Conservation (phyloP, 2,888 invertebrate species). For the Mycalesis mineus region DNA sequence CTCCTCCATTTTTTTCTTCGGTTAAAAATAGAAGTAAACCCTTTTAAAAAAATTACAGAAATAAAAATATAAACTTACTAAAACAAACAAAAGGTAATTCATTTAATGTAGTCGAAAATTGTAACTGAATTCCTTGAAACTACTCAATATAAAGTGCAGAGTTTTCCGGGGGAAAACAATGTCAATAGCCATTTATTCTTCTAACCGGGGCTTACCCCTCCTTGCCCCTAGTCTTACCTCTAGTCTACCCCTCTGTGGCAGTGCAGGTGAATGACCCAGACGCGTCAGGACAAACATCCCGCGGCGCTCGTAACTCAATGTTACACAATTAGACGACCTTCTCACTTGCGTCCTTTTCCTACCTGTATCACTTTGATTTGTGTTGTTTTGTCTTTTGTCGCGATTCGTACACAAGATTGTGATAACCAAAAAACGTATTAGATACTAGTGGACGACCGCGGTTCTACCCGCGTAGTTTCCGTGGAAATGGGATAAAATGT, state of each 20-base stretch:
- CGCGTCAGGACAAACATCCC: conserved; percentile 25
- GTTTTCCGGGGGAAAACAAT: conserved; percentile 9
- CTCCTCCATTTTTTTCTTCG: too few relatives aligned
- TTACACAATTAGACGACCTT: conserved; percentile 17
- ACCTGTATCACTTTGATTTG: neutral
- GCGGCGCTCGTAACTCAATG: conserved; percentile 22
- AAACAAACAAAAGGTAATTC: too few relatives aligned
- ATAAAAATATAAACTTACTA: too few relatives aligned
- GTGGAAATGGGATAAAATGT: too few relatives aligned
- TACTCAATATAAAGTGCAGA: neutral
- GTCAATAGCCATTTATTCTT: conserved; percentile 6
- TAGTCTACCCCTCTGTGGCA: neutral
- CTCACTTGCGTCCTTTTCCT: neutral
- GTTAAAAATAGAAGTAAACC: too few relatives aligned
- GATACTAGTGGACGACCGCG: too few relatives aligned
- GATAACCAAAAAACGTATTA: too few relatives aligned
- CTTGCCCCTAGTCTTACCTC: neutral
- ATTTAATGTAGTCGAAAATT: too few relatives aligned
- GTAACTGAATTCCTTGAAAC: neutral
- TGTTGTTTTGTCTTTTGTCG: neutral
- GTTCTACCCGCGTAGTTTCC: too few relatives aligned
- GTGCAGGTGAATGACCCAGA: conserved; percentile 27
- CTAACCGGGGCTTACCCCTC: neutral
- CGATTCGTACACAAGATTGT: too few relatives aligned
- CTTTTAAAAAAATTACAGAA: too few relatives aligned